Evolutionary conservation across 2,797 vertebrate genomes (phyloP), one percentile per base, ranked within the genome.

Genomic region (Alosa sapidissima): DNA sequence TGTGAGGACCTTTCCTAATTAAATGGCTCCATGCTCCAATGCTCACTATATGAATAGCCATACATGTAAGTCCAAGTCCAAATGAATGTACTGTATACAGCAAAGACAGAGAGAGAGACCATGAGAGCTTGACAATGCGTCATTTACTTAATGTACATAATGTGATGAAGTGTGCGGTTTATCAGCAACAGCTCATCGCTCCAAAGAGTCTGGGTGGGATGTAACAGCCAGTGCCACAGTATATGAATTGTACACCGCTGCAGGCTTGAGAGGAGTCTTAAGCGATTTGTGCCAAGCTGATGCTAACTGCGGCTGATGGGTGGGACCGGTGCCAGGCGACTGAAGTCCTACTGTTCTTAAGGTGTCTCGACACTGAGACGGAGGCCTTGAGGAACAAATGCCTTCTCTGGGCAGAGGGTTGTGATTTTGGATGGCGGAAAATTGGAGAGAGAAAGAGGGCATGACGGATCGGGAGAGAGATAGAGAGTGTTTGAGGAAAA

Each of bases 291-390:
- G 68, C 68, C 33, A 16, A 8, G 11, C 14, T 41, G 33, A 75
- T 36, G 68, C 68, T 45, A 75, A 75, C 33, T 75, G 68, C 68
- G 14, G 11, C 68, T 75, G 68, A 75, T 75, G 33, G 68, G 68
- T 75, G 68, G 68, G 68, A 41, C 33, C 13, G 3, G 68, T 75
- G 68, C 68, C 33, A 36, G 68, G 68, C 33, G 33, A 45, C 24
- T 75, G 13, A 11, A 14, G 16, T 14, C 68, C 36, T 14, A 16
- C 36, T 41, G 33, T 33, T 65, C 68, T 5, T 75, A 36, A 36
- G 68, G 11, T 2, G 24, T 5, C 33, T 41, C 33, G 33, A 75
- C 68, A 75, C 68, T 19, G 33, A 1, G 33, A 75, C 5, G 33
- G 5, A 45, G 36, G 68, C 4, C 11, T 7, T 21, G 55, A 21